These are phyloP conservation scores for Gymnorhina tibicen DNA, from an alignment of 2,113 vertebrate species.

Conservation along the genomic window DNA sequence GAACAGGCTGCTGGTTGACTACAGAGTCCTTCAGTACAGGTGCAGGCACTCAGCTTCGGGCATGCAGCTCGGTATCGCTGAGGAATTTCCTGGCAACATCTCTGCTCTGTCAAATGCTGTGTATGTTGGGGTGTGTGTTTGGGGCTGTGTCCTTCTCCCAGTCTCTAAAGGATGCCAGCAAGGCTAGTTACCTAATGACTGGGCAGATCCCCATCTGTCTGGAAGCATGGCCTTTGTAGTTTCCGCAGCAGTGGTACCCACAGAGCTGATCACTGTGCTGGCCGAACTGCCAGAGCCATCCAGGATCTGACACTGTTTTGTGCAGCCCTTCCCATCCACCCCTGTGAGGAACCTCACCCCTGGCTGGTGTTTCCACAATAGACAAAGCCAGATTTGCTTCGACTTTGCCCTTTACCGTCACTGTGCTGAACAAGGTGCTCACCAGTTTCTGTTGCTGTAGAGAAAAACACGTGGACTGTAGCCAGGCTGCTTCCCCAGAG, in stretches of 20 bases:
- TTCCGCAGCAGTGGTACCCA: background rate
- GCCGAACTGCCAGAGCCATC: background rate
- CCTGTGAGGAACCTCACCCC: background rate
- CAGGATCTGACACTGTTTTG: background rate
- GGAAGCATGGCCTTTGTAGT: background rate
- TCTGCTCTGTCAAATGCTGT: background rate
- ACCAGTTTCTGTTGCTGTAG: background rate
- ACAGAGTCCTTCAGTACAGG: background rate
- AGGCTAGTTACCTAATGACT: background rate
- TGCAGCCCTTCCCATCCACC: background rate
- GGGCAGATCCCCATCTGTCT: background rate
- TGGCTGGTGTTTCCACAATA: background rate
- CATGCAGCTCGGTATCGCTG: background rate
- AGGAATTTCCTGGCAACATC: background rate
- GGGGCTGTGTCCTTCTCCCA: background rate
- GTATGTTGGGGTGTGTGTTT: background rate
- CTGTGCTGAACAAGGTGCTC: background rate
- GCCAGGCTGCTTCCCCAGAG: background rate
- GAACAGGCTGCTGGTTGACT: background rate
- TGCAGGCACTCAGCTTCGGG: background rate
- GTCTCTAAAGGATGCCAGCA: background rate
- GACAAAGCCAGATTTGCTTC: background rate
- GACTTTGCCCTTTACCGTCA: background rate
- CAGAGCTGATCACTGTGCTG: background rate
- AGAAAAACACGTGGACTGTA: background rate